Percentiles rank a stretch among this genome's conserved stretches.
Evolutionary conservation across 2,797 vertebrate species (phyloP).

Genomic region (Cyclopterus lumpus): DNA sequence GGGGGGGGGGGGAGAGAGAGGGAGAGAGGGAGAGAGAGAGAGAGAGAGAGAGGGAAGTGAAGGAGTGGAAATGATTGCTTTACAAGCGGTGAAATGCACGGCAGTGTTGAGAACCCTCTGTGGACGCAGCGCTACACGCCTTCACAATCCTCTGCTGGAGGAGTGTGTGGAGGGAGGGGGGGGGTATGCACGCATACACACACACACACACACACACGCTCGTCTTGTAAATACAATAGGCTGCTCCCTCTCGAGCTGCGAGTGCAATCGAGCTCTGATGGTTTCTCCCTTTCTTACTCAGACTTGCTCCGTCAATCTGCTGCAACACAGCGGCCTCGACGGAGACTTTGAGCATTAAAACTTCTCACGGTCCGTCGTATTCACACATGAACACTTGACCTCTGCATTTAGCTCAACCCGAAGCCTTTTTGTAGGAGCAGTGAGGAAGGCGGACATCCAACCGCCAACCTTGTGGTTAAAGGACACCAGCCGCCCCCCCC

Average conservation of each 20-base stretch:
- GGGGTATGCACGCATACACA: constrained; percentile 5
- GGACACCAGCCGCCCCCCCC: neutral
- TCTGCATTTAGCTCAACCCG: too few species aligned
- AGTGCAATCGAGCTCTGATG: constrained; percentile 36
- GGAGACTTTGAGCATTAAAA: too few species aligned
- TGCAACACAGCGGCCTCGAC: constrained; percentile 2
- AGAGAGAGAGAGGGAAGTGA: constrained; percentile 7
- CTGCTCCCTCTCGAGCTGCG: constrained; percentile 31
- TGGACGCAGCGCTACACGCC: constrained; percentile 58
- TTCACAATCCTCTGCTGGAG: constrained; percentile 53
- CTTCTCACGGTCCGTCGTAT: too few species aligned
- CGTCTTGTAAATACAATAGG: constrained; percentile 53
- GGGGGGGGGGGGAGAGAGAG: neutral
- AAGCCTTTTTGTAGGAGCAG: neutral
- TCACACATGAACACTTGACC: neutral
- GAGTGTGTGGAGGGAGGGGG: constrained; percentile 13
- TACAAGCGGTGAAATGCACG: constrained; percentile 74
- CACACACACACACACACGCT: neutral
- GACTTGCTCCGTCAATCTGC: constrained; percentile 38
- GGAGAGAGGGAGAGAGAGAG: too few species aligned
- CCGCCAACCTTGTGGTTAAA: neutral
- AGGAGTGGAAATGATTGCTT: constrained; percentile 78
- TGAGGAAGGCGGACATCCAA: neutral
- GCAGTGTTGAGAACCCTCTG: constrained; percentile 66
- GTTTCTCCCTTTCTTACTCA: constrained; percentile 39